phyloP scores from a whole-genome alignment of 2,797 vertebrate species.

The Falco rusticolus region DNA sequence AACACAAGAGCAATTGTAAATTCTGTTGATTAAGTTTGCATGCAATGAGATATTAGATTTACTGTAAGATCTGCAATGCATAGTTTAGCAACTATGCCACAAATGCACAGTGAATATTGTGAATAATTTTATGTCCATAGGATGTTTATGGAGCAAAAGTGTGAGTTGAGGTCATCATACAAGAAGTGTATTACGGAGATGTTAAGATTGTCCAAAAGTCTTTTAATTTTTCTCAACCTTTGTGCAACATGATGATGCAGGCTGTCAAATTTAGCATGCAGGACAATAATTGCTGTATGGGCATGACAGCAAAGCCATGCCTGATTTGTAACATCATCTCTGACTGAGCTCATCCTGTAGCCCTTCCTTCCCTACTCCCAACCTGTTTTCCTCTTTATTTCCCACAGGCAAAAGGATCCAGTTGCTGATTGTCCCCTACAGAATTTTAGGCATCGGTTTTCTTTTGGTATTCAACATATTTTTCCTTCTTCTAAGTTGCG shows the following conservation, averaged over 20 bases:
- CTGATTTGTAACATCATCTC: background rate
- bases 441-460: background rate
- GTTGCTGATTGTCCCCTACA: background rate
- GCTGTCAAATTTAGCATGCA: background rate
- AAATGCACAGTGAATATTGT: background rate
- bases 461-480: background rate
- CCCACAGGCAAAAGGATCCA: background rate
- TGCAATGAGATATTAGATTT: slow-evolving; percentile 17
- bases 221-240: background rate
- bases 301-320: background rate
- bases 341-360: background rate
- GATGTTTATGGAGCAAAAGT: slow-evolving; percentile 12
- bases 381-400: background rate
- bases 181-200: background rate
- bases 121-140: background rate
- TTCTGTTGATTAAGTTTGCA: slow-evolving; percentile 33
- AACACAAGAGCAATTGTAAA: slow-evolving; percentile 63
- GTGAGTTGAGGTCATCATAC: background rate
- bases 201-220: background rate
- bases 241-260: background rate
- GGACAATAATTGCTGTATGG: background rate
- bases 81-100: background rate
- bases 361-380: background rate
- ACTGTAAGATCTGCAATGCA: background rate
- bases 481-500: background rate